Evolutionary conservation across 2,797 vertebrate genomes (phyloP).

Genomic region (Melopsittacus undulatus): DNA sequence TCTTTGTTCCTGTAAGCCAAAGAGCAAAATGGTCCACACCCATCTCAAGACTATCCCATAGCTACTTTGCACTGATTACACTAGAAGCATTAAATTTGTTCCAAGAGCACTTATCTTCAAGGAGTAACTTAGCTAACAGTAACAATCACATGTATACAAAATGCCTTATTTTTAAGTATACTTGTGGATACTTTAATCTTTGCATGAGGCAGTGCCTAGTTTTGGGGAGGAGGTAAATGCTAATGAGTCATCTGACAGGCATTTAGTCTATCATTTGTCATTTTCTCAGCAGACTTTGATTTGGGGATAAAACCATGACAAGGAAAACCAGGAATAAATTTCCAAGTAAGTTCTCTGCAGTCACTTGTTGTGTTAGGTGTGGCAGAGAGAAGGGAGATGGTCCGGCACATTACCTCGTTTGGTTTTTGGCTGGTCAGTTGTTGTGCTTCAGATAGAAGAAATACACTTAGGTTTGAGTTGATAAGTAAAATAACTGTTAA

Average conservation of each 20-base stretch:
- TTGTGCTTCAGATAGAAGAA: background rate
- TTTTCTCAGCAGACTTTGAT: background rate
- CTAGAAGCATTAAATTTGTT: conserved; percentile 74
- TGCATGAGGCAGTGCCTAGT: background rate
- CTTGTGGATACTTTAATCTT: background rate
- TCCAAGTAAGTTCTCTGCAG: background rate
- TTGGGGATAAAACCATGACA: background rate
- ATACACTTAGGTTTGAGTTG: background rate
- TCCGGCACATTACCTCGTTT: background rate
- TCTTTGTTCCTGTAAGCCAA: conserved; percentile 9
- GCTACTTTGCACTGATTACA: conserved; percentile 72
- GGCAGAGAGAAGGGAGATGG: background rate
- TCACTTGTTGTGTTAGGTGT: background rate
- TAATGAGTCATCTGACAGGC: background rate
- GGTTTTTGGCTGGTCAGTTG: background rate
- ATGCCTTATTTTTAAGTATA: background rate
- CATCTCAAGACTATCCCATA: conserved; percentile 61
- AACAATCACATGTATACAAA: background rate
- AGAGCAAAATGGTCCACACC: conserved; percentile 43
- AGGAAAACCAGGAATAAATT: background rate
- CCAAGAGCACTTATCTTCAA: conserved; percentile 15
- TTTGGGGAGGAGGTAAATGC: background rate
- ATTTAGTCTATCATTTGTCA: background rate
- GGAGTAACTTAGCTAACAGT: background rate
- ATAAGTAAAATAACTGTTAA: background rate